Conservation (phyloP, 30 jellyfish, hydroid and myxozoan species). For the Pseudorhiza aurosa region DNA sequence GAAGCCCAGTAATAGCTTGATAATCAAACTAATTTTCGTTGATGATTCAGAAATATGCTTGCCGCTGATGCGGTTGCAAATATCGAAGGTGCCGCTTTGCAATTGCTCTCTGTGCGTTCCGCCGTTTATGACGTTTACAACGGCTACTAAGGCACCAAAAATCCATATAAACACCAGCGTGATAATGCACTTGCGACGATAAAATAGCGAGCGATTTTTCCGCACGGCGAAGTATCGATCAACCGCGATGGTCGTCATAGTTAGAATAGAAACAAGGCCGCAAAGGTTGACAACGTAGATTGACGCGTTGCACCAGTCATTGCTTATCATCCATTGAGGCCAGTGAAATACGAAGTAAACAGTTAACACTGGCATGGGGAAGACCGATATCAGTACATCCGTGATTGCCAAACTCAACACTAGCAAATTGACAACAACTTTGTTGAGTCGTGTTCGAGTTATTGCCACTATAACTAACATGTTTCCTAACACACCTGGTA, state of each 20-base stretch:
- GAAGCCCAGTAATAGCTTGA: constrained; percentile 40
- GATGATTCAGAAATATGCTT: constrained; percentile 29
- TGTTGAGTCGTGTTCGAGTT: constrained; percentile 34
- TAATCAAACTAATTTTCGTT: constrained; percentile 7
- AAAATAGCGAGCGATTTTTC: constrained; percentile 28
- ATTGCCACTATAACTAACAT: constrained; percentile 58
- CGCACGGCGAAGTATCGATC: constrained; percentile 74
- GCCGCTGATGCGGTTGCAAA: constrained; percentile 69
- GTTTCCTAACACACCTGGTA: constrained; percentile 57
- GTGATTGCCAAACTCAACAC: constrained; percentile 60
- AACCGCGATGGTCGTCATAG: constrained; percentile 53
- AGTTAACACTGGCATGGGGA: constrained; percentile 61
- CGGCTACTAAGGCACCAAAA: constrained; percentile 25
- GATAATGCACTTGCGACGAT: constrained; percentile 25
- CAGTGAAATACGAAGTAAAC: constrained; percentile 55
- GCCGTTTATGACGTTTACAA: constrained; percentile 9
- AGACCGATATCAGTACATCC: constrained; percentile 39
- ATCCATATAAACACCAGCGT: constrained; percentile 55
- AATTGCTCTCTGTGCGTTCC: constrained; percentile 29
- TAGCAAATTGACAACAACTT: constrained; percentile 12
- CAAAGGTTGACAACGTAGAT: constrained; percentile 57
- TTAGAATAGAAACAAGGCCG: constrained; percentile 49
- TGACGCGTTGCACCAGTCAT: constrained; percentile 47
- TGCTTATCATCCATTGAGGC: constrained; percentile 63
- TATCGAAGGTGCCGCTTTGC: constrained; percentile 37